phyloP scores from a whole-genome alignment of 2,888 invertebrate species.

The Choreutis nemorana region DNA sequence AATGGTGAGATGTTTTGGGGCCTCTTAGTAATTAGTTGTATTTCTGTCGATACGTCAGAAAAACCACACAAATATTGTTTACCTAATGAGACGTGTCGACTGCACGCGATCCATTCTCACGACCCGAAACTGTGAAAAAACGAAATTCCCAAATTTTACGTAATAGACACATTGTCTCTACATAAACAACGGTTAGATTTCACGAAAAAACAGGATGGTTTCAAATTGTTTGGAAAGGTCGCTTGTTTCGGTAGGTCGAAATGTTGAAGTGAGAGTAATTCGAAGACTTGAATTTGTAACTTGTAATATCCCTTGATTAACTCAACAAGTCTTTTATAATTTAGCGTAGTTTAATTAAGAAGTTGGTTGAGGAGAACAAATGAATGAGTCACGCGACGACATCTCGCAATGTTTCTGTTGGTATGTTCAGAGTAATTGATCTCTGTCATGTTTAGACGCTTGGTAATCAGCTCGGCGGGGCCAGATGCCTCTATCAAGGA shows the following conservation, averaged over 20 bases:
- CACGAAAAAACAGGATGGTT: slow-evolving; percentile 27
- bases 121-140: slow-evolving; percentile 41
- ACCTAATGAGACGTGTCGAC: slow-evolving; percentile 47
- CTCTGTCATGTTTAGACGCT: neutral
- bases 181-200: slow-evolving; percentile 53
- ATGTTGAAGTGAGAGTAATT: too few relatives aligned
- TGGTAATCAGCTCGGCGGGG: slow-evolving; percentile 15
- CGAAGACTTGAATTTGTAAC: too few relatives aligned
- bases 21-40: slow-evolving; percentile 15
- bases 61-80: slow-evolving; percentile 45
- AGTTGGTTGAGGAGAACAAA: too few relatives aligned
- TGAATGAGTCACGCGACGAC: too few relatives aligned
- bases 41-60: slow-evolving; percentile 23
- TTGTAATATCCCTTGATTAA: too few relatives aligned
- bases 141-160: slow-evolving; percentile 45
- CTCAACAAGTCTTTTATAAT: too few relatives aligned
- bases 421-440: too few relatives aligned
- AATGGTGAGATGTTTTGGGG: too few relatives aligned
- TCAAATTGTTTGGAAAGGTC: slow-evolving; percentile 24
- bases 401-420: too few relatives aligned
- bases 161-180: slow-evolving; percentile 57
- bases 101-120: slow-evolving; percentile 56
- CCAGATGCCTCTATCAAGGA: slow-evolving; percentile 35
- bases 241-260: too few relatives aligned
- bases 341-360: too few relatives aligned